A percentile compares a stretch with the other conserved stretches of the same genome.
Evolutionary conservation across 2,797 vertebrate species (phyloP).

Genomic region (Argyrosomus regius): DNA sequence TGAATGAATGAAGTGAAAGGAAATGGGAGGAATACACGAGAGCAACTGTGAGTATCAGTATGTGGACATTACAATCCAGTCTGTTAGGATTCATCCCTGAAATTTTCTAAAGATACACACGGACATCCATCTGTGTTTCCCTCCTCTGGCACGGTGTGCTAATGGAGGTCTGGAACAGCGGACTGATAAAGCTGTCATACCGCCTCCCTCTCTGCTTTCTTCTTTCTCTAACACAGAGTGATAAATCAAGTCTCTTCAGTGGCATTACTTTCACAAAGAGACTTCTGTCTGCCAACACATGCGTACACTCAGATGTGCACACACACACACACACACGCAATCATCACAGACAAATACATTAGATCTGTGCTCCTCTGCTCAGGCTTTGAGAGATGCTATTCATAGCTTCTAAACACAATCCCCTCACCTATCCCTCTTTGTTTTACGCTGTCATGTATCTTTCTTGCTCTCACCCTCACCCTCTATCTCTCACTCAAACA

Average conservation of each 20-base stretch:
- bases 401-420: slow-evolving; percentile 56
- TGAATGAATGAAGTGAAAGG: background rate
- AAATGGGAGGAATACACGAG: slow-evolving; percentile 1
- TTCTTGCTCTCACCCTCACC: slow-evolving; percentile 38
- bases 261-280: slow-evolving; percentile 58
- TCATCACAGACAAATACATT: slow-evolving; percentile 37
- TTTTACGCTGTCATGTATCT: slow-evolving; percentile 52
- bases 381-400: slow-evolving; percentile 49
- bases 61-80: slow-evolving; percentile 24
- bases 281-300: slow-evolving; percentile 50
- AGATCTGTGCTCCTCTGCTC: slow-evolving; percentile 28
- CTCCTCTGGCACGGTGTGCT: slow-evolving; percentile 49
- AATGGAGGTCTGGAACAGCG: slow-evolving; percentile 66
- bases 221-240: slow-evolving; percentile 43
- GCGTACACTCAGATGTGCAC: background rate
- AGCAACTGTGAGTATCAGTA: slow-evolving; percentile 14
- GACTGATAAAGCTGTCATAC: slow-evolving; percentile 68
- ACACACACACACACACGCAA: slow-evolving; percentile 5
- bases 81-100: slow-evolving; percentile 17
- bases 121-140: slow-evolving; percentile 41
- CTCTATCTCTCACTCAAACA: slow-evolving; percentile 31
- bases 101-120: slow-evolving; percentile 15
- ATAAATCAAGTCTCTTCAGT: slow-evolving; percentile 66
- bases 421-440: slow-evolving; percentile 35
- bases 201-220: slow-evolving; percentile 33